Base-by-base conservation (phyloP, 2,888 invertebrate species). In the Sinelater perroti region DNA sequence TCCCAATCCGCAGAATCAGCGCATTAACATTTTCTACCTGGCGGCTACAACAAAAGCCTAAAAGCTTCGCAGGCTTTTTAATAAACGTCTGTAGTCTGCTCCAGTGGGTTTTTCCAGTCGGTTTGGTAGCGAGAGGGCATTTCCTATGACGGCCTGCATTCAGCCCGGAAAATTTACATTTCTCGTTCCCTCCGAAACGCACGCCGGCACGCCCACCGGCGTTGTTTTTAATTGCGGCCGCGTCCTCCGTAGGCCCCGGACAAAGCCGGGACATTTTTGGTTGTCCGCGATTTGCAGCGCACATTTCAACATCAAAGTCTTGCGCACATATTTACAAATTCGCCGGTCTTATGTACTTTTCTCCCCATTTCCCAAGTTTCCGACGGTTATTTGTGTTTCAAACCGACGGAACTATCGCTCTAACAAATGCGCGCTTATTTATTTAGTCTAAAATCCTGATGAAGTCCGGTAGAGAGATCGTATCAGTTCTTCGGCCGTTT, bases 271-370 rank as follows among this genome's bases (percentile, higher is more conserved):
- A n/a, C n/a, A n/a, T 36, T 21, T 17, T 14, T 40, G 14, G 3
- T 10, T 20, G 3, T 40, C 14, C 8, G 8, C n/a, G 36, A 10
- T 20, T n/a, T 6, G 4, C 18, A 40, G 31, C 6, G 16, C 20
- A 13, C 1, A 40, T 20, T 40, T 45, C 51, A 51, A 56, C 51
- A 51, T 56, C 28, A 51, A 56, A 56, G 44, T 46, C 52, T 40
- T 46, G 26, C 46, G 21, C 35, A 52, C 40, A 57, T 52, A 46
- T 57, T 46, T 52, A 31, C 51, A 31, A 56, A 42, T 40, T 30
- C 38, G 36, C 13, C 35, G 24, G 38, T 46, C 38, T 47, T 57
- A 57, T 57, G 57, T 57, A 52, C 45, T 57, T 57, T 57, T 51
- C 57, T 42, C 49, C 20, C 50, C 40, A 50, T 45, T 52, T 36